A percentile compares a stretch with the other conserved stretches of the same genome.
Evolutionary conservation across 2,113 vertebrate species (phyloP).

Genomic region (Cyphomyrus discorhynchus): DNA sequence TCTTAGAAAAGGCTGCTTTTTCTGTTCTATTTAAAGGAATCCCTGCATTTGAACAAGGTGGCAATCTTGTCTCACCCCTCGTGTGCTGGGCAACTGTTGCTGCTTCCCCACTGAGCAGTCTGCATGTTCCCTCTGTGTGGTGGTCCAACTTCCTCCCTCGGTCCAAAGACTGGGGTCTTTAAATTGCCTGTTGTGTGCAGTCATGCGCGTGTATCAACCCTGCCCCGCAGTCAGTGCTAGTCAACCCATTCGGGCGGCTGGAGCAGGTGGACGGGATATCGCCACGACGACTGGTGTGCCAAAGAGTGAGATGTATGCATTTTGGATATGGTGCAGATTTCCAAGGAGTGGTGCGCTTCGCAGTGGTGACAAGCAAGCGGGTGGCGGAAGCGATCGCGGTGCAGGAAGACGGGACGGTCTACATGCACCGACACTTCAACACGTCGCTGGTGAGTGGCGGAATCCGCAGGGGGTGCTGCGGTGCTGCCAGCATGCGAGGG

Average conservation of each 20-base stretch:
- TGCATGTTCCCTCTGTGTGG: background rate
- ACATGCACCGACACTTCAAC: slow-evolving; percentile 84
- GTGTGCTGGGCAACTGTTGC: background rate
- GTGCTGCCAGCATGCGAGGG: background rate
- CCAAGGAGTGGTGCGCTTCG: slow-evolving; percentile 80
- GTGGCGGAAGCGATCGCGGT: slow-evolving; percentile 78
- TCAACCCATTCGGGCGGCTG: background rate
- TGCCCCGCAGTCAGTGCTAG: background rate
- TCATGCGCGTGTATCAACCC: background rate
- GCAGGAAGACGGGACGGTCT: slow-evolving; percentile 70
- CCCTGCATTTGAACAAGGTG: background rate
- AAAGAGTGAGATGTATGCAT: background rate
- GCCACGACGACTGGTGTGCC: background rate
- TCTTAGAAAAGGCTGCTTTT: background rate
- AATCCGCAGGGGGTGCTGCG: background rate
- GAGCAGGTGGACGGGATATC: background rate
- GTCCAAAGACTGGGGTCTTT: background rate
- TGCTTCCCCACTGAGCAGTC: background rate
- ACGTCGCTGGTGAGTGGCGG: slow-evolving; percentile 78
- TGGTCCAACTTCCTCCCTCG: background rate
- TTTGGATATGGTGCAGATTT: slow-evolving; percentile 64
- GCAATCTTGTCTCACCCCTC: background rate
- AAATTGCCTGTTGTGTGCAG: background rate
- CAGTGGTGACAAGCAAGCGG: slow-evolving; percentile 76
- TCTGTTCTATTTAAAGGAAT: background rate